Conservation (phyloP, 2,797 vertebrate genomes). For the Anas flavirostris region DNA sequence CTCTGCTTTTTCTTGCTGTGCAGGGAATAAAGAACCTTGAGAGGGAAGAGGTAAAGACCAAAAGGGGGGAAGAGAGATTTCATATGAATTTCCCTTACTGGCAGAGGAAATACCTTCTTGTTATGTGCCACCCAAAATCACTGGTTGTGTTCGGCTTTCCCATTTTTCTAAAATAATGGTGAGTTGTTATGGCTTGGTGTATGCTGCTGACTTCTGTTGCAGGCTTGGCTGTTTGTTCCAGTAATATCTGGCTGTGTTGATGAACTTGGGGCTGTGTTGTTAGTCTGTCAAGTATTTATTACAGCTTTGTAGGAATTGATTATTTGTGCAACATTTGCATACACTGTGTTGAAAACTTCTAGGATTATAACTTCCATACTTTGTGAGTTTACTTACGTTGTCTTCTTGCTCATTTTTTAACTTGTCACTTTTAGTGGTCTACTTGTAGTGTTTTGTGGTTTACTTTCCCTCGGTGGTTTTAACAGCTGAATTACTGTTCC, state of each 20-base stretch:
- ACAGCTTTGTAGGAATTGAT: background rate
- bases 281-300: slow-evolving; percentile 28
- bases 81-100: background rate
- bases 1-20: slow-evolving; percentile 32
- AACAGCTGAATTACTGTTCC: background rate
- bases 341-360: background rate
- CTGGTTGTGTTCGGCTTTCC: background rate
- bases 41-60: background rate
- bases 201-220: slow-evolving; percentile 7
- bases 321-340: background rate
- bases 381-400: background rate
- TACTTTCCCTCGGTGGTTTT: background rate
- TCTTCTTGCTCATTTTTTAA: background rate
- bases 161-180: slow-evolving; percentile 17
- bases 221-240: slow-evolving; percentile 23
- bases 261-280: slow-evolving; percentile 14
- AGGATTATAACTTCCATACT: background rate
- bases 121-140: background rate
- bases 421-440: background rate
- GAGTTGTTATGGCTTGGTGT: background rate
- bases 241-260: slow-evolving; percentile 26
- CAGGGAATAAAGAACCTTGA: background rate
- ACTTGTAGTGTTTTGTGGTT: background rate
- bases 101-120: background rate
- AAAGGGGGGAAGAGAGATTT: background rate